A percentile compares a stretch with the other conserved stretches of the same genome.
These are phyloP conservation scores for Podarcis siculus DNA, from an alignment of 2,797 vertebrate genomes.

Conservation along the genomic window DNA sequence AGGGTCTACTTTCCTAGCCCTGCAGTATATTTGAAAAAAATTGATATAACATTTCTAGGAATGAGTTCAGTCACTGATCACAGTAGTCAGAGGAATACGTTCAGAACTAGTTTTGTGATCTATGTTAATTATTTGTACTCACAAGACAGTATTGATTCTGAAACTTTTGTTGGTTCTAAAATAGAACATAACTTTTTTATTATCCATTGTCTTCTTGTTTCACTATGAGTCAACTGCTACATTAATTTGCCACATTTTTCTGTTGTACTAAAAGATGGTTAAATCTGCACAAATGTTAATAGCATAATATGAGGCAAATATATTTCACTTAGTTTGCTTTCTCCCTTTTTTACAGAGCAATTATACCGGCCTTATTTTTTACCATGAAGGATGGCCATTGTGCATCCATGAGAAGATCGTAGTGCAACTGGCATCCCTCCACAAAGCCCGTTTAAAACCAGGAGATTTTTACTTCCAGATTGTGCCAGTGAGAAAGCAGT, in stretches of 20 bases:
- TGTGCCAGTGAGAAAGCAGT: conserved; percentile 81
- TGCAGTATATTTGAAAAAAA: not conserved
- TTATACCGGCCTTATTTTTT: conserved; percentile 82
- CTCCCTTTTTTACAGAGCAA: conserved; percentile 75
- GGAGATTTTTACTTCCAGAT: conserved; percentile 89
- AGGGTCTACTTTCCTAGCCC: not conserved
- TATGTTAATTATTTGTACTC: not conserved
- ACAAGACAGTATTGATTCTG: not conserved
- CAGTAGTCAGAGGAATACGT: not conserved
- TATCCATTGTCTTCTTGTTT: not conserved
- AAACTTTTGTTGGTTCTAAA: not conserved
- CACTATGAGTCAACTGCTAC: not conserved
- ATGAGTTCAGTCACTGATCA: not conserved
- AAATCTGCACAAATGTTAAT: not conserved
- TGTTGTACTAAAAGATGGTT: not conserved
- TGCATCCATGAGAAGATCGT: conserved; percentile 87
- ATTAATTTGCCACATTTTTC: not conserved
- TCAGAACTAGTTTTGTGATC: not conserved
- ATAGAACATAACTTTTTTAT: not conserved
- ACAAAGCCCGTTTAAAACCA: conserved; percentile 83
- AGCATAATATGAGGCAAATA: not conserved
- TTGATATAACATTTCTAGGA: not conserved
- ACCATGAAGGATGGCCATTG: conserved; percentile 87
- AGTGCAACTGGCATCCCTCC: conserved; percentile 84
- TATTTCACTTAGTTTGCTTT: conserved; percentile 18